Evolutionary conservation across 2,888 invertebrate species (phyloP).

Genomic region (Drosophila anomelani): DNA sequence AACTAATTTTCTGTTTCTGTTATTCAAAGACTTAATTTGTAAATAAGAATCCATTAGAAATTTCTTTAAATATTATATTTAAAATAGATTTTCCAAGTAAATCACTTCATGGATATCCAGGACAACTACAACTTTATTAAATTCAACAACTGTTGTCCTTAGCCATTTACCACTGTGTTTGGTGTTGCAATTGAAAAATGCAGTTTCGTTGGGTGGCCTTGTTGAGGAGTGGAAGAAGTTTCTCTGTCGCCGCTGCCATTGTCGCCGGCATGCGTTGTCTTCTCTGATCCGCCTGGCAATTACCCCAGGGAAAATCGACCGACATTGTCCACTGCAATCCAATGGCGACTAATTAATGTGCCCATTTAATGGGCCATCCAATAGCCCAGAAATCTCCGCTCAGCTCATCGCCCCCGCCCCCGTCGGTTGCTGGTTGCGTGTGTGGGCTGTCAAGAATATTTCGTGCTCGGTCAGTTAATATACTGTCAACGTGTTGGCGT

Average conservation of each 20-base stretch:
- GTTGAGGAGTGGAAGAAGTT: slow-evolving; percentile 24
- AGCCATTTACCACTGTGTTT: slow-evolving; percentile 32
- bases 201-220: slow-evolving; percentile 50
- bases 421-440: slow-evolving; percentile 37
- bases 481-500: slow-evolving; percentile 66
- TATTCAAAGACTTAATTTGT: too few species aligned
- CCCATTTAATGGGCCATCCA: slow-evolving; percentile 70
- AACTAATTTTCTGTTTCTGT: too few species aligned
- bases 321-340: slow-evolving; percentile 57
- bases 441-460: slow-evolving; percentile 70
- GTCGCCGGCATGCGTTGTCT: slow-evolving; percentile 38
- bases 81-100: neutral
- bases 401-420: slow-evolving; percentile 1
- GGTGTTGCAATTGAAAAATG: slow-evolving; percentile 4
- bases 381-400: slow-evolving; percentile 35
- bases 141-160: slow-evolving; percentile 16
- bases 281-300: slow-evolving; percentile 27
- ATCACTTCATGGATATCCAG: neutral
- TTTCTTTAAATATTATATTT: neutral
- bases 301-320: slow-evolving; percentile 49
- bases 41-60: too few species aligned
- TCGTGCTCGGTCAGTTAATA: slow-evolving; percentile 71
- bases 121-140: slow-evolving; percentile 20
- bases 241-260: slow-evolving; percentile 37
- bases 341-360: slow-evolving; percentile 76